Evolutionary conservation across 2,797 vertebrate genomes (phyloP).

Genomic region (Molossus molossus): DNA sequence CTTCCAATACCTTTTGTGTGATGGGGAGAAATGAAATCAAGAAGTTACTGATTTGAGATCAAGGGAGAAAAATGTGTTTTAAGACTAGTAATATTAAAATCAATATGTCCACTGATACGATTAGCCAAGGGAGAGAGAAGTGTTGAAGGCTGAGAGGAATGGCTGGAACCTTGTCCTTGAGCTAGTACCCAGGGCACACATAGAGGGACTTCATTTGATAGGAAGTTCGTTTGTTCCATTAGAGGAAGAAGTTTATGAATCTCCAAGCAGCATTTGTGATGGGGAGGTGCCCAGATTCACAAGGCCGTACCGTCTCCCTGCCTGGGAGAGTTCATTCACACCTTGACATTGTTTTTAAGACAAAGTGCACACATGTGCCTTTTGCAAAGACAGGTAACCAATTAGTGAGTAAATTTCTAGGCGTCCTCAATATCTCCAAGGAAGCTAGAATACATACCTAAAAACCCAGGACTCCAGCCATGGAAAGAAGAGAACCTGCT

Average conservation of each 20-base stretch:
- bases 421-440: background rate
- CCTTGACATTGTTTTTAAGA: slow-evolving; percentile 11
- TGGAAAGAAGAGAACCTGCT: background rate
- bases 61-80: slow-evolving; percentile 1
- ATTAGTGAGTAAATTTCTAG: background rate
- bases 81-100: slow-evolving; percentile 10
- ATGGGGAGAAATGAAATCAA: background rate
- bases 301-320: background rate
- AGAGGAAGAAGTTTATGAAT: background rate
- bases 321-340: background rate
- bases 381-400: background rate
- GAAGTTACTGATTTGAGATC: background rate
- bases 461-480: background rate
- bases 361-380: background rate
- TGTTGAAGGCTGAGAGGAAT: background rate
- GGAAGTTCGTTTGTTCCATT: background rate
- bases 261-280: background rate
- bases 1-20: background rate
- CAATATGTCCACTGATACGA: background rate
- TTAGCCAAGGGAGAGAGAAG: background rate
- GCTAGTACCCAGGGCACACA: background rate
- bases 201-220: background rate
- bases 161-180: background rate
- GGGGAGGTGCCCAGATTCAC: background rate
- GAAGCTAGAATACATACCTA: background rate